Conservation (phyloP, 2,113 vertebrate species). For the Brachypodius melanocephalos region DNA sequence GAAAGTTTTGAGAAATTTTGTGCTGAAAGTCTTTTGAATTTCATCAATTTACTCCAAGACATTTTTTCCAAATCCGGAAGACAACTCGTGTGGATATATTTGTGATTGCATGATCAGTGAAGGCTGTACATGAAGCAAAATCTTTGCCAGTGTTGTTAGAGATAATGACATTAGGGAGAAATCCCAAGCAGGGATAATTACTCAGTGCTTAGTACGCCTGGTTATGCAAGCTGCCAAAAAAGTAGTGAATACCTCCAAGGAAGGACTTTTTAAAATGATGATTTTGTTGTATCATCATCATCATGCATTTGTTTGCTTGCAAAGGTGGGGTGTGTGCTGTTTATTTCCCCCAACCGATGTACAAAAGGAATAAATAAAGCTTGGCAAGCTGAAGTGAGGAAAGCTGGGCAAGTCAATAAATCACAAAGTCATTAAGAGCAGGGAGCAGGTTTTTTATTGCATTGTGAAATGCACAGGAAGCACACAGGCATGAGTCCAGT, state of each 20-base stretch:
- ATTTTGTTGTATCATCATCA: not conserved
- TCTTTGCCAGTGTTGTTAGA: not conserved
- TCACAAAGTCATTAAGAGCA: slow-evolving; percentile 10
- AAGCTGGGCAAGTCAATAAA: not conserved
- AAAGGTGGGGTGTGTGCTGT: not conserved
- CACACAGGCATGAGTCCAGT: not conserved
- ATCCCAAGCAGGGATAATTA: not conserved
- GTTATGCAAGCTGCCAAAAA: not conserved
- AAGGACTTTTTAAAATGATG: not conserved
- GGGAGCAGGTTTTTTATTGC: not conserved
- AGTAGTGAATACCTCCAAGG: not conserved
- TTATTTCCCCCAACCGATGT: not conserved
- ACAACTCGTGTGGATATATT: not conserved
- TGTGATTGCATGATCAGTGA: not conserved
- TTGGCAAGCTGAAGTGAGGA: not conserved
- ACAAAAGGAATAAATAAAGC: not conserved
- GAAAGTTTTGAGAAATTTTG: not conserved
- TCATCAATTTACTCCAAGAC: not conserved
- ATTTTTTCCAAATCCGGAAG: not conserved
- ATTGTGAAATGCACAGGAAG: slow-evolving; percentile 1
- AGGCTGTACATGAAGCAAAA: not conserved
- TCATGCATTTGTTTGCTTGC: not conserved
- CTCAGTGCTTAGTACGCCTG: not conserved
- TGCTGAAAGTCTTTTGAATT: not conserved
- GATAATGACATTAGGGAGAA: slow-evolving; percentile 19